These are phyloP conservation scores for Thera britannica DNA, from an alignment of 2,888 invertebrate genomes.

Conservation along the genomic window DNA sequence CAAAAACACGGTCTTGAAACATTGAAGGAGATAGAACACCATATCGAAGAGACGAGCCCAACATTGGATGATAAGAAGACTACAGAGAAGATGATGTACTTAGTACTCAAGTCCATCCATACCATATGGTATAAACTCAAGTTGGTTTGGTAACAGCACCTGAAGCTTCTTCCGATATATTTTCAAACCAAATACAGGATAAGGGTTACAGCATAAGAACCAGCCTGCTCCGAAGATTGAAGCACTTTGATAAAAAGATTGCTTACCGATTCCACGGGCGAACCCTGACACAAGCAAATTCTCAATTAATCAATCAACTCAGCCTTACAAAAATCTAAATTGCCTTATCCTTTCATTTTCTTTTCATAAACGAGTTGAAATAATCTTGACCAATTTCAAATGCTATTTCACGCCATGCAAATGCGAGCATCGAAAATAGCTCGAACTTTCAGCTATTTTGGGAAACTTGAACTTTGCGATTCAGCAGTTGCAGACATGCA, in stretches of 20 bases:
- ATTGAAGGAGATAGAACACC: too few species aligned
- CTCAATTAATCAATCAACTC: conserved; percentile 20
- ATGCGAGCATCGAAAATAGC: background rate
- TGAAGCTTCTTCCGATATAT: background rate
- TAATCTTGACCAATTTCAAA: background rate
- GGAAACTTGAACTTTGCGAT: background rate
- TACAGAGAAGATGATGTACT: too few species aligned
- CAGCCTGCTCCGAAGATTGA: conserved; percentile 16
- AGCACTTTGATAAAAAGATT: conserved; percentile 35
- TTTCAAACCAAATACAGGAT: background rate
- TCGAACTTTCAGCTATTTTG: background rate
- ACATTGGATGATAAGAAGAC: too few species aligned
- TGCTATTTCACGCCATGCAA: background rate
- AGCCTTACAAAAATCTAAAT: conserved; percentile 12
- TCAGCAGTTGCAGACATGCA: background rate
- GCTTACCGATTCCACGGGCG: conserved; percentile 21
- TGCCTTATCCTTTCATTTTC: background rate
- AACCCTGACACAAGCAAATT: conserved; percentile 29
- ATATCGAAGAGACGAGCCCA: too few species aligned
- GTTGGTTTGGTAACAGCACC: too few species aligned
- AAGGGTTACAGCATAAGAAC: conserved; percentile 4
- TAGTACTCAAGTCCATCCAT: too few species aligned
- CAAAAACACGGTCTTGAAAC: too few species aligned
- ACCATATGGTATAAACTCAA: too few species aligned
- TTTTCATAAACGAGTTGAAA: background rate